phyloP scores from a whole-genome alignment of 1,140 invertebrate species.

The Musca domestica region DNA sequence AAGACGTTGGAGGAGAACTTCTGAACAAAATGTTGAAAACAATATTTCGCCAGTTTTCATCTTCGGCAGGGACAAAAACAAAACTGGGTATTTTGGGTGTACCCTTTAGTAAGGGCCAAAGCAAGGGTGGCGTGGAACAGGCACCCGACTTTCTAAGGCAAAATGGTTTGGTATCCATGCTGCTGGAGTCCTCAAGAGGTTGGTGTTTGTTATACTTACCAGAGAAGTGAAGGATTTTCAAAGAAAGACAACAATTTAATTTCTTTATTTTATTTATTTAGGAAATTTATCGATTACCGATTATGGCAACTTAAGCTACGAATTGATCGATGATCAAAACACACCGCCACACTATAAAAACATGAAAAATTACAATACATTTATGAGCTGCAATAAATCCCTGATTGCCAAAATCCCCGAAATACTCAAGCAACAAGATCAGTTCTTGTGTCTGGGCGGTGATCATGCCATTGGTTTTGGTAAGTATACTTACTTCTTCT shows the following conservation, averaged over 20 bases:
- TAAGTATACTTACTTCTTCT: conserved; percentile 39
- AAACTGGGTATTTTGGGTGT: conserved; percentile 68
- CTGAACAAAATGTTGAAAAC: not conserved
- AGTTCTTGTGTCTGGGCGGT: conserved; percentile 74
- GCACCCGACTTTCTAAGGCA: conserved; percentile 60
- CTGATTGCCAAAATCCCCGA: conserved; percentile 64
- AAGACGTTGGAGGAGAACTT: not conserved
- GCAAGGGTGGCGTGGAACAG: conserved; percentile 61
- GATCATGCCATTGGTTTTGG: conserved; percentile 86
- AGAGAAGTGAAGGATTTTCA: not conserved
- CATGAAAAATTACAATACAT: conserved; percentile 65
- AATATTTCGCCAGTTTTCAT: not conserved
- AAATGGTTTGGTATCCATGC: conserved; percentile 48
- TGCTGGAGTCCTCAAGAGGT: conserved; percentile 28
- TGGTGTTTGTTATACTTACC: not conserved
- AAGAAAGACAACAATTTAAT: not conserved
- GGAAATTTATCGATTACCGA: conserved; percentile 66
- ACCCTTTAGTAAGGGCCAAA: conserved; percentile 72
- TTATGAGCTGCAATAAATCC: conserved; percentile 63
- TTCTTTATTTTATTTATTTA: conserved; percentile 30
- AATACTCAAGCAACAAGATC: conserved; percentile 63
- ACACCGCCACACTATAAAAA: conserved; percentile 40
- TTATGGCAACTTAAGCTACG: conserved; percentile 69
- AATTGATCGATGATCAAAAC: conserved; percentile 42
- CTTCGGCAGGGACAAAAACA: not conserved